Base-by-base conservation (phyloP, 2,113 vertebrate genomes). In the Copsychus sechellarum region DNA sequence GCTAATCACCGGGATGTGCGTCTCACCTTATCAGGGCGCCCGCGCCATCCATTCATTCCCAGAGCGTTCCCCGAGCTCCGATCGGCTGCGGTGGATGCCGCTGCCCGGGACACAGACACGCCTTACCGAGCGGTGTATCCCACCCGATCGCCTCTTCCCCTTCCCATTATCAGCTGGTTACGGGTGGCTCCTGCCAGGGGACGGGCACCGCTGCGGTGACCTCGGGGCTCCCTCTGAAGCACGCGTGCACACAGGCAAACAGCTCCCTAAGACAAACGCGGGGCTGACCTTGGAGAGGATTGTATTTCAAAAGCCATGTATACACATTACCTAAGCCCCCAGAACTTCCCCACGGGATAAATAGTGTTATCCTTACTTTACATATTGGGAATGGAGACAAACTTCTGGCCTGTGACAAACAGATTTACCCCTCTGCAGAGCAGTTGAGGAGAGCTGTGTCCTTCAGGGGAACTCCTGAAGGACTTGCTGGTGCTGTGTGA, bases 61-160 rank as follows among this genome's bases (percentile, higher is more conserved):
- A 53, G 73, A 54, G 0, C 23, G n/a, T 74, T n/a, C 77, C 64
- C 61, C 6, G 4, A 53, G 58, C 74, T 90, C 60, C 40, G 48
- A 88, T 56, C 58, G 84, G 93, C 90, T 74, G 65, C 94, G 92
- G 66, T 94, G 95, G 97, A 94, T 97, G 95, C 93, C 31, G 82
- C 8, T 43, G 89, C 74, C 86, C 3, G 8, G 86, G 81, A 86
- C 96, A 70, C 48, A 19, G 43, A 19, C 18, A 19, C 42, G 1
- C 43, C 13, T 40, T 40, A 40, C 40, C 40, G 40, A 40, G 40
- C 25, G 6, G n/a, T 6, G 34, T 20, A 24, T 74, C 69, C 11
- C 7, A 13, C 94, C 78, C 13, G 58, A 56, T 79, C 42, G 20
- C 48, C 56, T 70, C 23, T 19, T 22, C 48, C 53, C 82, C 40